Percentiles rank a stretch among this genome's conserved stretches.
Conservation (phyloP, 2,888 invertebrate genomes). For the Sphaerophoria rueppellii region DNA sequence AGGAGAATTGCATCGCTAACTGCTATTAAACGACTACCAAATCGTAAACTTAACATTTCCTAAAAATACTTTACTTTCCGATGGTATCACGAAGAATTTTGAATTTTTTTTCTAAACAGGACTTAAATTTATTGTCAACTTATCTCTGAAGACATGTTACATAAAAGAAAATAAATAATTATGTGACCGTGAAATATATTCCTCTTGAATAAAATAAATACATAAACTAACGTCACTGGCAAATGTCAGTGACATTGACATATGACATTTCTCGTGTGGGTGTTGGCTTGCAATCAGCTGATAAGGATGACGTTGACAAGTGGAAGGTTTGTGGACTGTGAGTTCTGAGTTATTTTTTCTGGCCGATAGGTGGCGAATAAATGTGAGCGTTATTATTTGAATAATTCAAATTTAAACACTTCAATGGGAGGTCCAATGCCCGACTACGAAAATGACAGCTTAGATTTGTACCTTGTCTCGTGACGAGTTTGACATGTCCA, state of each 20-base stretch:
- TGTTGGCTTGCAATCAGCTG: conserved; percentile 32
- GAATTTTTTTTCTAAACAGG: conserved; percentile 1
- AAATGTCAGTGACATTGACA: conserved; percentile 28
- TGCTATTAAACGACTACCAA: conserved; percentile 37
- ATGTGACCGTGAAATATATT: conserved; percentile 52
- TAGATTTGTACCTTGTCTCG: too few species aligned
- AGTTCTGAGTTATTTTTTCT: not conserved
- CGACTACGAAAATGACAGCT: too few species aligned
- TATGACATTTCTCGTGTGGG: conserved; percentile 27
- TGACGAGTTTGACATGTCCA: too few species aligned
- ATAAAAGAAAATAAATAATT: conserved; percentile 51
- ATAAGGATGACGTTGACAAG: too few species aligned
- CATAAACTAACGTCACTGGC: conserved; percentile 1
- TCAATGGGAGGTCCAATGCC: too few species aligned
- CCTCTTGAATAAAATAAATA: not conserved
- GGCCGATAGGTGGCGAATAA: not conserved
- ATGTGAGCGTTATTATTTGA: conserved; percentile 1
- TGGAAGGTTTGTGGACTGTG: not conserved
- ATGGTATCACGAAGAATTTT: conserved; percentile 5
- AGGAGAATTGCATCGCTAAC: conserved; percentile 41
- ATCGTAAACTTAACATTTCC: conserved; percentile 48
- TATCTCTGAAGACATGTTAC: conserved; percentile 68
- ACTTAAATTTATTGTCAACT: conserved; percentile 54
- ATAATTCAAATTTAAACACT: not conserved
- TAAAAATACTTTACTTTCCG: not conserved